These are phyloP conservation scores for Leucoraja erinaceus DNA, from an alignment of 2,113 vertebrate species.

Conservation along the genomic window DNA sequence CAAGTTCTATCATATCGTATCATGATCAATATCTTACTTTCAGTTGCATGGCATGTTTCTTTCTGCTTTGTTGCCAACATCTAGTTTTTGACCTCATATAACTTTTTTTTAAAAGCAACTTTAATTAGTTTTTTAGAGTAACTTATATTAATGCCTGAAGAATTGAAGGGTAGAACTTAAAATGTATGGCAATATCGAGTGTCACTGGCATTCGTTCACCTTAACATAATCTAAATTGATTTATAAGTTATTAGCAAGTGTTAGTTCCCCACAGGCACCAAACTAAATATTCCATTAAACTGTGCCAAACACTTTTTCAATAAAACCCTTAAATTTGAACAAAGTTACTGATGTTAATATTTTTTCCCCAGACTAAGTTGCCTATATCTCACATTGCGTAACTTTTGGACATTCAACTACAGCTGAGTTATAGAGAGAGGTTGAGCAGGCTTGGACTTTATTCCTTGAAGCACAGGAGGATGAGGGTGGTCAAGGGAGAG, in stretches of 20 bases:
- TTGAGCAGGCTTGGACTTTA: too few relatives aligned
- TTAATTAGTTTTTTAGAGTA: conserved; percentile 63
- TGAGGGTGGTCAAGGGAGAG: too few relatives aligned
- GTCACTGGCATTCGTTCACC: background rate
- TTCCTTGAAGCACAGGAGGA: too few relatives aligned
- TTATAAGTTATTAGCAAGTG: background rate
- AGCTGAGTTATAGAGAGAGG: too few relatives aligned
- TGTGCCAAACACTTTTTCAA: background rate
- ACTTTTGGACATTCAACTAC: background rate
- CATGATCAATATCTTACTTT: too few relatives aligned
- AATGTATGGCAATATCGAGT: background rate
- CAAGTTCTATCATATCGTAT: too few relatives aligned
- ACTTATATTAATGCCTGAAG: conserved; percentile 63
- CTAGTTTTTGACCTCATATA: conserved; percentile 49
- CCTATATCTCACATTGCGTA: too few relatives aligned
- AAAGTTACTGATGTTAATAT: background rate
- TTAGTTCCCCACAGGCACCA: background rate
- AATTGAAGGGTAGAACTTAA: conserved; percentile 55
- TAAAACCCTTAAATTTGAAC: background rate
- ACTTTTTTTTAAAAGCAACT: conserved; percentile 61
- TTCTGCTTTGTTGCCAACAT: background rate
- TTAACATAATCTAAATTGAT: conserved; percentile 14
- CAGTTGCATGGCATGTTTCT: background rate
- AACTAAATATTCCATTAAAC: background rate
- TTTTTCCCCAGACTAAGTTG: background rate